Base-by-base conservation (phyloP, 1,140 invertebrate genomes). In the Temnothorax nylanderi region DNA sequence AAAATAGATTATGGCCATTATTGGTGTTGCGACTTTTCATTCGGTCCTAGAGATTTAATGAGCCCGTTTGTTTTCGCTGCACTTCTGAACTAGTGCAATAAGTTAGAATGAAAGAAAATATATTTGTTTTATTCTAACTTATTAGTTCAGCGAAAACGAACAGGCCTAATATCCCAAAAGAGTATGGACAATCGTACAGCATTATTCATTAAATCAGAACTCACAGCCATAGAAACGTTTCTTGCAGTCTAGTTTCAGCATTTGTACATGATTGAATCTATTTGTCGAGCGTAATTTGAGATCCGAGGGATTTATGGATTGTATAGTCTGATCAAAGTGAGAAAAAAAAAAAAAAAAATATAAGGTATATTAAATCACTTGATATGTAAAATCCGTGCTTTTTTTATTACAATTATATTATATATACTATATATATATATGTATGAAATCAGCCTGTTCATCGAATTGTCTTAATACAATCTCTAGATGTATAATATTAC, bases 331-430 rank as follows among this genome's bases (percentile, higher is more conserved):
- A 49, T 58, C 7, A 34, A 41, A 85, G 13, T 26, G 6, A 81
- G 16, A 62, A 18, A 85, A 47, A 56, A 78, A 85, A 78, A 85
- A 44, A 54, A 13, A 64, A 75, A 64, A 76, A 85, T 77, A 85
- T 47, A 77, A 85, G 21, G 82, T 78, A 76, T 65, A 85, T 85
- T 65, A 37, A 84, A 75, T 84, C 51, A 62, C 34, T 67, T 84
- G 16, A 71, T 74, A 84, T 56, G 49, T 78, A 89, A 89, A 84
- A 89, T 82, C 62, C 76, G 21, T 69, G 72, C 76, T 89, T 26
- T 26, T 26, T 26, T 89, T 77, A 89, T 89, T 89, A 62, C 54
- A 74, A 56, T 85, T 54, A 41, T 56, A 81, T 65, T 75, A 85
- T 64, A 60, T 76, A 76, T 56, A 51, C 58, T 56, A 58, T 81